These are phyloP conservation scores for Chaenocephalus aceratus DNA, from an alignment of 2,113 vertebrate genomes.

Conservation along the genomic window DNA sequence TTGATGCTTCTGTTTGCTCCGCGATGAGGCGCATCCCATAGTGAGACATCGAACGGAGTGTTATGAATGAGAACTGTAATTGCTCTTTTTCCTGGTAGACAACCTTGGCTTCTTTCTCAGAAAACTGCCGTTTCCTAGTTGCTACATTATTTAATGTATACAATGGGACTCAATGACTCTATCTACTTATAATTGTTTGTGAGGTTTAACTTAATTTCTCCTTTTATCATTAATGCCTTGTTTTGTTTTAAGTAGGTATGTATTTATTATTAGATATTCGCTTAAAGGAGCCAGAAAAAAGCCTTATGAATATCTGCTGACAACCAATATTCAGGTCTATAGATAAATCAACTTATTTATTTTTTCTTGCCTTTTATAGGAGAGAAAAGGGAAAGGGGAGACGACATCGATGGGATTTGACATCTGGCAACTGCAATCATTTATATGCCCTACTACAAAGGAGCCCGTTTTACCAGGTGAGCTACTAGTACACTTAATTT, in stretches of 20 bases:
- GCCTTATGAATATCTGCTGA: not conserved
- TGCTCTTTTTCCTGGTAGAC: slow-evolving; percentile 33
- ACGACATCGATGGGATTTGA: too few relatives aligned
- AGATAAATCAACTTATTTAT: not conserved
- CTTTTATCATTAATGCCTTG: not conserved
- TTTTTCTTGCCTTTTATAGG: not conserved
- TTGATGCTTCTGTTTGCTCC: too few relatives aligned
- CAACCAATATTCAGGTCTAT: not conserved
- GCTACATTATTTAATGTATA: not conserved
- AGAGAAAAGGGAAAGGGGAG: too few relatives aligned
- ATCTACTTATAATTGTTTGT: not conserved
- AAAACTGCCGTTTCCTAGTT: not conserved
- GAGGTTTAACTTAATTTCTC: not conserved
- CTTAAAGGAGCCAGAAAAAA: not conserved
- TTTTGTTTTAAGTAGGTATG: not conserved
- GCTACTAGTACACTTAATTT: not conserved
- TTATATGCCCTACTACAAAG: too few relatives aligned
- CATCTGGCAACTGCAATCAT: too few relatives aligned
- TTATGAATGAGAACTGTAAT: slow-evolving; percentile 3
- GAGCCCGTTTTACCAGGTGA: too few relatives aligned
- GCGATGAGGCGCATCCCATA: too few relatives aligned
- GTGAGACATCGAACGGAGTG: too few relatives aligned
- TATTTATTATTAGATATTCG: not conserved
- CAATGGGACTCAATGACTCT: not conserved
- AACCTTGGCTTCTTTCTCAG: not conserved